Percentiles rank a stretch among this genome's conserved stretches.
These are phyloP conservation scores for Merluccius polli DNA, from an alignment of 2,797 vertebrate genomes.

Conservation along the genomic window DNA sequence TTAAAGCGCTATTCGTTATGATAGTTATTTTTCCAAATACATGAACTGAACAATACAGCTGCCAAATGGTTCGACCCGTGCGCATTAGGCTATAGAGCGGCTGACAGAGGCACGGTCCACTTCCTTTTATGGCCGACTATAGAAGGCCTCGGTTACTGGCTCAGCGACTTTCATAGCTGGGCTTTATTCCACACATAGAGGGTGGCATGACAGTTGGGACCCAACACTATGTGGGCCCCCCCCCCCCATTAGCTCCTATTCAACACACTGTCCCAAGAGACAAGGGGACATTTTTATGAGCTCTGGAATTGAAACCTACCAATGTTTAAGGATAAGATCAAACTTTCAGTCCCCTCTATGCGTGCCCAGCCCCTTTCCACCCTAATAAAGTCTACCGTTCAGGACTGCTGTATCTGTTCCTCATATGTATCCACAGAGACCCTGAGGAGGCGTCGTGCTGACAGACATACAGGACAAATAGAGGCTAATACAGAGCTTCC, in stretches of 20 bases:
- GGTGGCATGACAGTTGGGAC: neutral
- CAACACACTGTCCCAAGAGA: neutral
- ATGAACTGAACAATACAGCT: neutral
- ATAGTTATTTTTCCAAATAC: no score
- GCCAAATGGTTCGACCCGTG: no score
- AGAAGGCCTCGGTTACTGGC: neutral
- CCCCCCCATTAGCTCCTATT: neutral
- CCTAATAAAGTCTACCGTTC: neutral
- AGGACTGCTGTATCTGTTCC: conserved; percentile 34
- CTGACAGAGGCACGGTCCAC: no score
- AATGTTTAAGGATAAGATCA: neutral
- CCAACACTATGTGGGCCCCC: neutral
- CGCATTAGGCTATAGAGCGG: no score
- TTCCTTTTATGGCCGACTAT: neutral
- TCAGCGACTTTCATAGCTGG: neutral
- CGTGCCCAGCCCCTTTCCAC: neutral
- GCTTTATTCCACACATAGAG: neutral
- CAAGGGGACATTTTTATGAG: neutral
- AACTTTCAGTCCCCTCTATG: neutral
- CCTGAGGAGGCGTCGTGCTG: conserved; percentile 41
- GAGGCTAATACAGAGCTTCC: conserved; percentile 36
- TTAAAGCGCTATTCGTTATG: no score
- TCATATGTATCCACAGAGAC: conserved; percentile 25
- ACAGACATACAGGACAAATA: conserved; percentile 48
- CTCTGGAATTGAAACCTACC: neutral